Evolutionary conservation across 2,888 invertebrate genomes (phyloP).

Genomic region (Ophion ellenae): DNA sequence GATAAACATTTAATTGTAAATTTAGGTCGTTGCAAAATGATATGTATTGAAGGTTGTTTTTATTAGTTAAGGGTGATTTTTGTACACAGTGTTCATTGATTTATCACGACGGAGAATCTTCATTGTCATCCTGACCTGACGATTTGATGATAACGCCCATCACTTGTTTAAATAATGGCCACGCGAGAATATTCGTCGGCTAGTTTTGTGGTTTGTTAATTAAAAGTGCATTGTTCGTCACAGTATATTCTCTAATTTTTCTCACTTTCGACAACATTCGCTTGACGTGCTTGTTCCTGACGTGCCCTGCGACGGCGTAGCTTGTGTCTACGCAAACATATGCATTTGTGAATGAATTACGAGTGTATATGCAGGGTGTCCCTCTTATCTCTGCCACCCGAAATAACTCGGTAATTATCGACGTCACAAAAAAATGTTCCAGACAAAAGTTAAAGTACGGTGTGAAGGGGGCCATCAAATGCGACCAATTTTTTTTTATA

Average conservation of each 20-base stretch:
- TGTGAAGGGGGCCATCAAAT: no score
- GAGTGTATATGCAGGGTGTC: no score
- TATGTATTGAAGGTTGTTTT: conserved; percentile 12
- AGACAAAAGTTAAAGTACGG: no score
- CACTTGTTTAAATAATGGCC: background rate
- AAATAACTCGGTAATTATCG: no score
- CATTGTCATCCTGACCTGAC: background rate
- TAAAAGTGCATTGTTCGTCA: background rate
- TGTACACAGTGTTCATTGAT: background rate
- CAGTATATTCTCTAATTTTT: background rate
- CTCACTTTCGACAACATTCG: background rate
- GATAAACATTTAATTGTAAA: conserved; percentile 7
- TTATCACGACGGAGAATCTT: background rate
- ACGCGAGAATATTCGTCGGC: background rate
- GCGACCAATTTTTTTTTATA: no score
- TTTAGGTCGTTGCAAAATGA: conserved; percentile 29
- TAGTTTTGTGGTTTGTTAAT: background rate
- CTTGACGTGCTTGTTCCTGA: background rate
- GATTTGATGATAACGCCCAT: background rate
- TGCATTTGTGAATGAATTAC: background rate
- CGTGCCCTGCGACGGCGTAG: background rate
- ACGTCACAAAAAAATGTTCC: no score
- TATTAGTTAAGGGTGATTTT: background rate
- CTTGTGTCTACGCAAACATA: conserved; percentile 33
- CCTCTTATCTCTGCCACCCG: no score